Evolutionary conservation across 1,140 invertebrate species (phyloP), one percentile per base, ranked within the genome.

Genomic region (Drosophila repleta): DNA sequence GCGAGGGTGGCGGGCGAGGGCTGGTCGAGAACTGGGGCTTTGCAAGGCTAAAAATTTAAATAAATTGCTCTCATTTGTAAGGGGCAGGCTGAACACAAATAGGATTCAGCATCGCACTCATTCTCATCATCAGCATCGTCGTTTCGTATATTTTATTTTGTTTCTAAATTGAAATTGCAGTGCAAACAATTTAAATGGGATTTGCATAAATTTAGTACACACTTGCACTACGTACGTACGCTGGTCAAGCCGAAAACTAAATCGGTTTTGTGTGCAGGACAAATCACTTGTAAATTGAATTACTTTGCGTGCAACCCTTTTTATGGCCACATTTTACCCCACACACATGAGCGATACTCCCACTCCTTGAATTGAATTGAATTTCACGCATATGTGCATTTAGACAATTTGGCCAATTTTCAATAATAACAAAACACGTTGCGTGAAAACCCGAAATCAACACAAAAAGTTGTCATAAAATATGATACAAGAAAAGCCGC

Each of bases 301-400:
- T 88, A 88, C 83, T 88, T 88, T 77, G 68, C 66, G 55, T 15
- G 57, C 77, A 85, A 84, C 81, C 81, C 81, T 82, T 87, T 87
- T 66, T 32, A 10, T 24, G 29, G 41, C 52, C 57, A 57, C 41
- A 17, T n/a, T 32, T n/a, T 46, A 21, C 3, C 49, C 52, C 39
- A 43, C n/a, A 41, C 13, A 41, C 4, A 4, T 4, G 10, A 8
- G 10, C 4, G 35, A 8, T 17, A 43, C 75, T 24, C 80, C 58
- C 61, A 65, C 72, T 55, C 61, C 26, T 41, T 49, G 48, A 41
- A 56, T 66, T 21, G 82, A 90, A 90, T 90, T 81, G 78, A 90
- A 90, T 90, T 90, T 90, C 85, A 90, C 87, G 85, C 85, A 90
- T 90, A 90, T 90, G 85, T 90, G 85, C 81, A 78, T 79, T 90